phyloP scores from a whole-genome alignment of 2,888 invertebrate genomes.

The Agrochola litura region DNA sequence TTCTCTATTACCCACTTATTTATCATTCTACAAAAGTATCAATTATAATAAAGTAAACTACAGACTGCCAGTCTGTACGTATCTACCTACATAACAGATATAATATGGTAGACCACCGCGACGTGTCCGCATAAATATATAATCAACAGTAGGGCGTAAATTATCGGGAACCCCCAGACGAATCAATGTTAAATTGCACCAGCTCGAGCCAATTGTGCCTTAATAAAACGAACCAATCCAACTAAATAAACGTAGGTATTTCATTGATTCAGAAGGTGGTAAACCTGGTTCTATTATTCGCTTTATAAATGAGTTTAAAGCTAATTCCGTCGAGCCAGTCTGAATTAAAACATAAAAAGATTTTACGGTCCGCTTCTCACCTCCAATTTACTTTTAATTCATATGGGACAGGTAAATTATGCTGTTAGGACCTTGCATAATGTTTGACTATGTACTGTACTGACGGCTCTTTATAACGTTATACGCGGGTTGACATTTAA shows the following conservation, averaged over 20 bases:
- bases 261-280: conserved; percentile 63
- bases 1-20: not conserved
- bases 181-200: conserved; percentile 65
- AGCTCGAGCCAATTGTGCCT: conserved; percentile 62
- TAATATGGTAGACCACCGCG: conserved; percentile 13
- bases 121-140: conserved; percentile 42
- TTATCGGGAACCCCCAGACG: conserved; percentile 48
- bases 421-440: conserved; percentile 70
- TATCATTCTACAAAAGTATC: not conserved
- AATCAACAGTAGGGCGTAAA: conserved; percentile 50
- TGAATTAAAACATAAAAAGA: conserved; percentile 73
- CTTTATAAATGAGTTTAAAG: conserved; percentile 60
- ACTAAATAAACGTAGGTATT: conserved; percentile 65
- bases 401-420: conserved; percentile 71
- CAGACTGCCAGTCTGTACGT: not conserved
- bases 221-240: conserved; percentile 61
- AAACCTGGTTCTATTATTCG: conserved; percentile 55
- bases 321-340: conserved; percentile 69
- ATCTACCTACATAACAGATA: conserved; percentile 1
- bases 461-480: conserved; percentile 62
- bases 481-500: conserved; percentile 61
- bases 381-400: conserved; percentile 75
- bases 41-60: conserved; percentile 1
- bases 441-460: conserved; percentile 67
- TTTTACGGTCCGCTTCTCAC: conserved; percentile 74